Evolutionary conservation across 2,113 vertebrate genomes (phyloP).

Genomic region (Hippocampus abdominalis): DNA sequence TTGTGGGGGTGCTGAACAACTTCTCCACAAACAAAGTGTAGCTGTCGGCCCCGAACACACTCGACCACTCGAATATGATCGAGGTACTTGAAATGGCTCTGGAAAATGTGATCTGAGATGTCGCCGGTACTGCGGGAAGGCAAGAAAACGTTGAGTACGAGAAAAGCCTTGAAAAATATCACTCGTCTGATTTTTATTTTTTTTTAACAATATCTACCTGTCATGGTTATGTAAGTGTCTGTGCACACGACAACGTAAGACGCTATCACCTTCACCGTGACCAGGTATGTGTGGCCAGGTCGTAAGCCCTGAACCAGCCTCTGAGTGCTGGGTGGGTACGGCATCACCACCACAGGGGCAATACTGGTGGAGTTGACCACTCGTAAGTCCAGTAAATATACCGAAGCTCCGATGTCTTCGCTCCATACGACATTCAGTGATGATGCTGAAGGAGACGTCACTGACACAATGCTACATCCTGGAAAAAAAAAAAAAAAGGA

Average conservation of each 20-base stretch:
- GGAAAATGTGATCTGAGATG: slow-evolving; percentile 56
- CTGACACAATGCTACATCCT: slow-evolving; percentile 60
- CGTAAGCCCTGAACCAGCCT: slow-evolving; percentile 57
- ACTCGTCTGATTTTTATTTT: too few relatives aligned
- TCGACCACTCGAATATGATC: slow-evolving; percentile 66
- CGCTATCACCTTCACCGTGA: slow-evolving; percentile 56
- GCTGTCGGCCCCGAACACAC: slow-evolving; percentile 50
- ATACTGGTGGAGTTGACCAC: slow-evolving; percentile 46
- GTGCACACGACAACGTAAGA: slow-evolving; percentile 29
- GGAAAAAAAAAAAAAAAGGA: not conserved
- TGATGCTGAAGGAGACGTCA: slow-evolving; percentile 63
- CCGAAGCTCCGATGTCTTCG: slow-evolving; percentile 15
- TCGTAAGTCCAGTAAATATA: slow-evolving; percentile 56
- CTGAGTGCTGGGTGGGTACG: slow-evolving; percentile 12
- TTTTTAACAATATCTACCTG: slow-evolving; percentile 48
- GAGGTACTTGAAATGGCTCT: slow-evolving; percentile 66
- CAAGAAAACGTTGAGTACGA: not conserved
- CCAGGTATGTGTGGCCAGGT: slow-evolving; percentile 54
- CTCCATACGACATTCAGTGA: slow-evolving; percentile 58
- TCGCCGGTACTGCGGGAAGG: slow-evolving; percentile 60
- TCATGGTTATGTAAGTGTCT: slow-evolving; percentile 17
- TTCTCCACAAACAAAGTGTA: slow-evolving; percentile 62
- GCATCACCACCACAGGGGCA: slow-evolving; percentile 45
- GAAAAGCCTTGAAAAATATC: not conserved
- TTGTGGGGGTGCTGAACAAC: not conserved